These are phyloP conservation scores for Epinotia bilunana DNA, from an alignment of 2,888 invertebrate species.

Conservation along the genomic window DNA sequence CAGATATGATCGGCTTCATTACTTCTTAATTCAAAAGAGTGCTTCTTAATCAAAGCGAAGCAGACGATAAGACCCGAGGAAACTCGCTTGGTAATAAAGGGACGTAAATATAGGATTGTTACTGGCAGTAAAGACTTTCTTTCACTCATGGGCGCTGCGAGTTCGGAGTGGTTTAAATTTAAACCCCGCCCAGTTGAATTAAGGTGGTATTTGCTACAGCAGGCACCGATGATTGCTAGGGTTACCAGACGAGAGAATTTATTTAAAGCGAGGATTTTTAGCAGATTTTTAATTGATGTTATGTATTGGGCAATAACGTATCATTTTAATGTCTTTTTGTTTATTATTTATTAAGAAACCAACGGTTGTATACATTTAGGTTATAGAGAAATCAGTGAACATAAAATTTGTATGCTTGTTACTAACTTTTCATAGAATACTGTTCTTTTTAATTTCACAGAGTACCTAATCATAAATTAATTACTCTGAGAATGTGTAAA, in stretches of 20 bases:
- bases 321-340: too few relatives aligned
- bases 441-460: neutral
- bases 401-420: too few relatives aligned
- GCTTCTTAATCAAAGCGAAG: constrained; percentile 39
- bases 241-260: neutral
- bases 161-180: neutral
- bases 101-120: neutral
- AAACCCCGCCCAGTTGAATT: neutral
- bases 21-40: constrained; percentile 38
- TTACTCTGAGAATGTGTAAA: neutral
- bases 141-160: neutral
- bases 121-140: neutral
- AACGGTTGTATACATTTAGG: too few relatives aligned
- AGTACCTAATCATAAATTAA: neutral
- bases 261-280: neutral
- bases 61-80: constrained; percentile 32
- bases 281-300: neutral
- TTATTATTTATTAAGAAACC: too few relatives aligned
- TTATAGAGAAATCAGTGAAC: too few relatives aligned
- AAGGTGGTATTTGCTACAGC: neutral
- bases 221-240: neutral
- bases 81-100: neutral
- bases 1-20: constrained; percentile 30
- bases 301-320: too few relatives aligned
- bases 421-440: too few relatives aligned